Base-by-base conservation (phyloP, 2,888 invertebrate species). In the Polyommatus icarus region DNA sequence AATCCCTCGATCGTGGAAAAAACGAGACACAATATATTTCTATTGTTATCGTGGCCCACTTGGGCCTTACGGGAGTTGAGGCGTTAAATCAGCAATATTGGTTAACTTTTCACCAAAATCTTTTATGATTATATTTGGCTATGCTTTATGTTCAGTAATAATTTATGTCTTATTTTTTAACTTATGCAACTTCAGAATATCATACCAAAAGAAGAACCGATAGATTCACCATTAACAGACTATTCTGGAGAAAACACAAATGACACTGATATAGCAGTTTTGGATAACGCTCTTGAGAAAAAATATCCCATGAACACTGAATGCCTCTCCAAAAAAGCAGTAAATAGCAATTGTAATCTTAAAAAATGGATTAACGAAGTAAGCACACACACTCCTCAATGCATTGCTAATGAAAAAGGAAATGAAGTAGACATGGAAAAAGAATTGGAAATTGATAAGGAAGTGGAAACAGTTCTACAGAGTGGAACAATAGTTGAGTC, bases 401-500 rank as follows among this genome's bases (percentile, higher is more conserved):
- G 91, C 79, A 82, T 83, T 32, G 73, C 78, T 8, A 85, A 83
- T 79, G 92, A 92, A 1, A 93, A 90, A 82, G 82, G 76, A 6
- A 86, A 85, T 78, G 83, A 85, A n/a, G 80, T 83, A 0, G 87
- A 88, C 76, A 88, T 91, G 29, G 91, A 93, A 72, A 91, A 90
- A 79, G 91, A 91, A 40, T 85, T 91, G 77, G 94, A 94, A 81
- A 94, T 94, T 80, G 94, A 94, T 79, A 94, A 93, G 79, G 94
- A 94, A 84, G 92, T 94, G 0, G 94, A 94, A 82, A 93, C 90
- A 0, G 94, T 94, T 0, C 79, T 94, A 76, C 93, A 94, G 81
- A 93, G 94, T 81, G 94, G 94, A 20, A 93, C 93, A 3, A 91
- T 91, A 77, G 93, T 94, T 12, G 94, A 94, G 81, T 91, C 93